Base-by-base conservation (phyloP, 1,140 invertebrate genomes). In the Batillaria attramentaria region DNA sequence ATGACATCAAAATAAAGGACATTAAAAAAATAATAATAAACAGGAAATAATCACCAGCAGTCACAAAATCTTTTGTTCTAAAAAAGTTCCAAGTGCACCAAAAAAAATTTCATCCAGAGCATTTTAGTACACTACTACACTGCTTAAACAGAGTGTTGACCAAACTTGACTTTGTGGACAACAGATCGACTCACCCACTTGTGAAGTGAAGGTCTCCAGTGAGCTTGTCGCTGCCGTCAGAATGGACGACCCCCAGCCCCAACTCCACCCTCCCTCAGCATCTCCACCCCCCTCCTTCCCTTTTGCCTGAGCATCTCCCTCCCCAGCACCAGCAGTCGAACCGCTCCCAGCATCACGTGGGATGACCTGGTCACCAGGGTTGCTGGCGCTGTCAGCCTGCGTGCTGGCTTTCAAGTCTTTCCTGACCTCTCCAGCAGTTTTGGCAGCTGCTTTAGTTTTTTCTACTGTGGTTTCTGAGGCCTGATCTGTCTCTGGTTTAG, bases 201-300 rank as follows among this genome's bases (percentile, higher is more conserved):
- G 95, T 83, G 88, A 94, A 0, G 95, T 95, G 42, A 97, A 91
- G 31, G 94, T 94, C 20, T 93, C 93, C 16, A 96, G 93, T 37
- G 95, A 93, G 65, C 93, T 93, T 35, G 93, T 93, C 4, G 95
- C 95, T 28, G 94, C 94, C 78, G 93, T 94, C 28, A 96, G 87
- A 3, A 97, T 88, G 0, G 95, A 94, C 62, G 94, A 93, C 20
- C 95, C 93, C 74, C 93, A 94, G 91, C 92, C 91, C 79, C 95
- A 92, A 41, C 84, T 78, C 83, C 90, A 94, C 93, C 95, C 95
- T 41, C 91, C 89, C 68, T 72, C 79, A 77, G 79, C 57, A 8
- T 80, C 68, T 33, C 54, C 57, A 50, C 79, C 35, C 66, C 20
- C 28, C 39, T 33, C 46, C 5, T 33, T 39, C 20, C 13, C 35